Evolutionary conservation across 2,888 invertebrate genomes (phyloP).

Genomic region (Drymonia ruficornis): DNA sequence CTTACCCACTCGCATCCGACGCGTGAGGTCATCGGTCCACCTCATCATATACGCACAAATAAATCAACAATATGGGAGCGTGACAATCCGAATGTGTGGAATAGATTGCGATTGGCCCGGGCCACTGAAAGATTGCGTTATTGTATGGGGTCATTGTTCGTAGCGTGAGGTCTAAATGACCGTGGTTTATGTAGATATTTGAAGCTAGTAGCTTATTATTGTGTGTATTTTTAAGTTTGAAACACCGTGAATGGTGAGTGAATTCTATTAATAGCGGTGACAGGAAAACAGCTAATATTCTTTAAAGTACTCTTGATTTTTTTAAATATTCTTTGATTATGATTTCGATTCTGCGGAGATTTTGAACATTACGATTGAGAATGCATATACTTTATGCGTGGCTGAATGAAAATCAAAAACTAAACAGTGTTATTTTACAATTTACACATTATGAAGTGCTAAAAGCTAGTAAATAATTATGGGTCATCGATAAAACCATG

Average conservation of each 20-base stretch:
- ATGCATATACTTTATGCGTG: too few relatives aligned
- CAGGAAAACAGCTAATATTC: too few relatives aligned
- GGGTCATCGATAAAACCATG: too few relatives aligned
- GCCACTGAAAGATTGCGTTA: constrained; percentile 62
- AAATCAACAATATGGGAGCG: constrained; percentile 22
- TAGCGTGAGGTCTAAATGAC: constrained; percentile 65
- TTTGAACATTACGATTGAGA: too few relatives aligned
- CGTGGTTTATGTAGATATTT: constrained; percentile 52
- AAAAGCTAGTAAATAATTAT: too few relatives aligned
- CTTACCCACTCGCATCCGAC: background rate
- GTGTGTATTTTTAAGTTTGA: background rate
- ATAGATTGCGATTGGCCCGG: constrained; percentile 55
- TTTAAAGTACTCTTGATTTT: too few relatives aligned
- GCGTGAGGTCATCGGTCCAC: background rate
- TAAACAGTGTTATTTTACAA: too few relatives aligned
- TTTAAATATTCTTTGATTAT: too few relatives aligned
- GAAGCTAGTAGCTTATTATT: constrained; percentile 1
- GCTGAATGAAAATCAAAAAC: too few relatives aligned
- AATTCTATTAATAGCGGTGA: background rate
- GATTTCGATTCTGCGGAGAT: too few relatives aligned
- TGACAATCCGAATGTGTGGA: constrained; percentile 48
- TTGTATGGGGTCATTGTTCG: constrained; percentile 76
- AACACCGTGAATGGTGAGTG: background rate
- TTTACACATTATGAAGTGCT: too few relatives aligned
- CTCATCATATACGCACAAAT: constrained; percentile 5